phyloP scores from a whole-genome alignment of 1,140 invertebrate species.

The Hyphantria cunea region DNA sequence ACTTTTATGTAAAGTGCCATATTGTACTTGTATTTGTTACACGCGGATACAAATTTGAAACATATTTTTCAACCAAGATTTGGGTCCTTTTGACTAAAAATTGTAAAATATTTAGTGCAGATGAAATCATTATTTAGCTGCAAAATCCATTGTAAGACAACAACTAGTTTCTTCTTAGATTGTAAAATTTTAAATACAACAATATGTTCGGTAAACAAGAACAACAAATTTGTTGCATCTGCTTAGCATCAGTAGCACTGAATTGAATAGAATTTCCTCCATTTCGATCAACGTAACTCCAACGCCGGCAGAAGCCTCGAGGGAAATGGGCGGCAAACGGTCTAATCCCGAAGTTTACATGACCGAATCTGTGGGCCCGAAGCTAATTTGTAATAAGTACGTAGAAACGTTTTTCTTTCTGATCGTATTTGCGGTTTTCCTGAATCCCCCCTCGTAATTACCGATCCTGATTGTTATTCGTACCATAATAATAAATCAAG shows the following conservation, averaged over 20 bases:
- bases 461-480: slow-evolving; percentile 3
- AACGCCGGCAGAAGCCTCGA: slow-evolving; percentile 1
- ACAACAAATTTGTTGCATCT: too few relatives aligned
- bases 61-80: too few relatives aligned
- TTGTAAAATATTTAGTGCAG: too few relatives aligned
- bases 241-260: slow-evolving; percentile 1
- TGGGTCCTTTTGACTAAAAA: too few relatives aligned
- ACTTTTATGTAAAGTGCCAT: too few relatives aligned
- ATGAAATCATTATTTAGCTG: too few relatives aligned
- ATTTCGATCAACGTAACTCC: slow-evolving; percentile 4
- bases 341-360: slow-evolving; percentile 18
- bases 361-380: slow-evolving; percentile 1
- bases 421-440: slow-evolving; percentile 7
- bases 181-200: too few relatives aligned
- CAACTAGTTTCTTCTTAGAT: too few relatives aligned
- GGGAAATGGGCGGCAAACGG: slow-evolving; percentile 17
- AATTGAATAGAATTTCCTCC: slow-evolving; percentile 6
- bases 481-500: slow-evolving; percentile 2
- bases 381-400: slow-evolving; percentile 22
- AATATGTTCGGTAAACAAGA: too few relatives aligned
- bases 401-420: slow-evolving; percentile 8
- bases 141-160: too few relatives aligned
- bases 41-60: too few relatives aligned
- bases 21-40: too few relatives aligned
- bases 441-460: not conserved